Conservation (phyloP, 2,113 vertebrate species). For the Macrotis lagotis region DNA sequence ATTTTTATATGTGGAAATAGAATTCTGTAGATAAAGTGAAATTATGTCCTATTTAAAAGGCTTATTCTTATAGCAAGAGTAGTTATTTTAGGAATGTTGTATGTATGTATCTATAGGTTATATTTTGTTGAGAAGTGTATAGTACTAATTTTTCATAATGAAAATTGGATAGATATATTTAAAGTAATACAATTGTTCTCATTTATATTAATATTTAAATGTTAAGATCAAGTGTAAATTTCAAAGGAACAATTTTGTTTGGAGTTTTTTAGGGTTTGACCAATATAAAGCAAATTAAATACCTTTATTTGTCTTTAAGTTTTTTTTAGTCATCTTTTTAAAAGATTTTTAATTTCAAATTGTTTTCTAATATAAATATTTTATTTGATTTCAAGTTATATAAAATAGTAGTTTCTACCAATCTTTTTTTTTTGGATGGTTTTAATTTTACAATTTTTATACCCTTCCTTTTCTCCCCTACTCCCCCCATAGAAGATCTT, state of each 20-base stretch:
- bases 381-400: no score
- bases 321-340: no score
- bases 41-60: not conserved
- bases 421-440: no score
- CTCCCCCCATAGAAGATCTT: no score
- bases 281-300: not conserved
- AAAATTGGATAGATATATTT: not conserved
- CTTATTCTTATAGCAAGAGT: not conserved
- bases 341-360: no score
- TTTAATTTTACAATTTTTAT: no score
- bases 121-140: slow-evolving; percentile 22
- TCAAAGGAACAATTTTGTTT: slow-evolving; percentile 34
- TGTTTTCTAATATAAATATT: no score
- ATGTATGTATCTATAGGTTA: not conserved
- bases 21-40: slow-evolving; percentile 19
- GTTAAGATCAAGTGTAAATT: not conserved
- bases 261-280: not conserved
- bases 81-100: slow-evolving; percentile 19
- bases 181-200: not conserved
- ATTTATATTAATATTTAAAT: slow-evolving; percentile 15
- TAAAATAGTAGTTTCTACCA: no score
- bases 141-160: slow-evolving; percentile 40
- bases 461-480: no score
- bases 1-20: not conserved
- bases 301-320: not conserved